Evolutionary conservation across 2,113 vertebrate genomes (phyloP).

Genomic region (Rhipidura dahli): DNA sequence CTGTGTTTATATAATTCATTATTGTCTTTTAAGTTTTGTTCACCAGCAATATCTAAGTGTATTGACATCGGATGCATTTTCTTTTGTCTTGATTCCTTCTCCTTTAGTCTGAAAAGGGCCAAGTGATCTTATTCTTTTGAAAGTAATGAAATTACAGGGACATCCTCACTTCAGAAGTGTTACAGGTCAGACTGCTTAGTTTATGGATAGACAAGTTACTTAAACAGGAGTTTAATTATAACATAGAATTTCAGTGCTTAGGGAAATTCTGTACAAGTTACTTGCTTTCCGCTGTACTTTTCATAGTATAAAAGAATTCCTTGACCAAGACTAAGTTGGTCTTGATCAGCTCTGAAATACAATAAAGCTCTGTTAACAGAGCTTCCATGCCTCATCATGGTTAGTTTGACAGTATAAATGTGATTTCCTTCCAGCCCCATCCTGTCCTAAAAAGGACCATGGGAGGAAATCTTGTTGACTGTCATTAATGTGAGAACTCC

Average conservation of each 20-base stretch:
- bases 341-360: background rate
- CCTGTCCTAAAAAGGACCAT: background rate
- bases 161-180: background rate
- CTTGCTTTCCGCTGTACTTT: background rate
- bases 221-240: background rate
- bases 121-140: background rate
- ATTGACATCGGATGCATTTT: background rate
- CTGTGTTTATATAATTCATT: background rate
- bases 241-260: background rate
- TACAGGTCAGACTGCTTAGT: background rate
- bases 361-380: background rate
- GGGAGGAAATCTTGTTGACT: background rate
- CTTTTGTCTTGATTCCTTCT: background rate
- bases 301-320: background rate
- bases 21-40: background rate
- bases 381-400: background rate
- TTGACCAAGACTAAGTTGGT: background rate
- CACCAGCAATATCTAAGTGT: background rate
- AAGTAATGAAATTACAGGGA: background rate
- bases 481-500: accelerated
- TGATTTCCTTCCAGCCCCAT: background rate
- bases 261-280: background rate
- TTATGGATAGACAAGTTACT: background rate
- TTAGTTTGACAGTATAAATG: background rate
- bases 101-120: background rate